Base-by-base conservation (phyloP, 2,888 invertebrate genomes). In the Chironomus riparius region DNA sequence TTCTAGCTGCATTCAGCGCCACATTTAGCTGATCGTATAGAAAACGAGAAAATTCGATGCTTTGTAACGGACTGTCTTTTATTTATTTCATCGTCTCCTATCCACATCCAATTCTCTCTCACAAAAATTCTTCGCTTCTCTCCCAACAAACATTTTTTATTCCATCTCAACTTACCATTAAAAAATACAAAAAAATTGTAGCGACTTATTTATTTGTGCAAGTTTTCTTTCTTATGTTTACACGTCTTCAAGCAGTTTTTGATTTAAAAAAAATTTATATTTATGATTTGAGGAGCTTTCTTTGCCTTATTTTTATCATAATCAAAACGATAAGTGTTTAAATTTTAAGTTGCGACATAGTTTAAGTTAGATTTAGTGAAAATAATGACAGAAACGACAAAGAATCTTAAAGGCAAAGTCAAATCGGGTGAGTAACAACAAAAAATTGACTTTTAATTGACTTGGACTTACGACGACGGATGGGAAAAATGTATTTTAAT, bases 231-330 rank as follows among this genome's bases (percentile, higher is more conserved):
- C 13, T 68, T 47, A 28, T 74, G 74, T 74, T 65, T 74, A 62
- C 62, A 74, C 74, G 74, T 74, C 74, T 68, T 72, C 72, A 71
- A 56, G 56, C 65, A 24, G 65, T 47, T 74, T 74, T 74, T 68
- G 12, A 22, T 74, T 74, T 65, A 21, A 24, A 65, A n/a, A n/a
- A 65, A 13, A 21, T 24, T 28, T 73, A 68, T 62, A 62, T 62
- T 73, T 61, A 38, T 38, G 38, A 38, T 70, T 70, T 70, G n/a
- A 24, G 10, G 18, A 50, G 7, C 50, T 56, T 22, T 24, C 7
- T 38, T 38, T 38, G 38, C 38, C 38, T 38, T 38, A 38, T 38
- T 38, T 38, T 38, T 38, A 38, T 38, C 38, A 38, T 38, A 38
- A 38, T 1, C 38, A 38, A 7, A 10, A 38, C 38, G 38, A 38